phyloP scores from a whole-genome alignment of 1,140 invertebrate genomes.

The Mya arenaria region DNA sequence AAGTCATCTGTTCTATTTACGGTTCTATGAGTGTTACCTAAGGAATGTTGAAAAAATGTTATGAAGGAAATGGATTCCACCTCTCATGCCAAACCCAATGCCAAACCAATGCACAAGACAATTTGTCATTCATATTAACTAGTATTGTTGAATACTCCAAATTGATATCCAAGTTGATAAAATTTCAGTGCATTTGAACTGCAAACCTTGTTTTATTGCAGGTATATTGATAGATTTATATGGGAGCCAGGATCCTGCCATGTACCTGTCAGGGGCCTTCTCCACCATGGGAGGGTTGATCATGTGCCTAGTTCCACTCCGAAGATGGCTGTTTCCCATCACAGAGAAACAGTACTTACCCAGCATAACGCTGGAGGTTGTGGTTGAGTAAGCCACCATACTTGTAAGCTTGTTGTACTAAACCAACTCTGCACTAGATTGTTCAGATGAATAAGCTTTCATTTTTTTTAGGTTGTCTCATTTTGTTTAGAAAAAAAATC shows the following conservation, averaged over 20 bases:
- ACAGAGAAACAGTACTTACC: too few relatives aligned
- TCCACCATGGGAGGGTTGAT: constrained; percentile 14
- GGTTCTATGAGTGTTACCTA: too few relatives aligned
- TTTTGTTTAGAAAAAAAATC: too few relatives aligned
- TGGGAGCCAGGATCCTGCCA: constrained; percentile 2
- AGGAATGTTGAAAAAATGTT: neutral
- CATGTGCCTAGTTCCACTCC: constrained; percentile 30
- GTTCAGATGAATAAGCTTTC: too few relatives aligned
- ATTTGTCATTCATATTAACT: neutral
- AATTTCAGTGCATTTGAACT: neutral
- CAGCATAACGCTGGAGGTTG: too few relatives aligned
- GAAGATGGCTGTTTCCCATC: constrained; percentile 3
- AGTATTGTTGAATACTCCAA: neutral
- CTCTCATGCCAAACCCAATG: neutral
- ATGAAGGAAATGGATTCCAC: neutral
- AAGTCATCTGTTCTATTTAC: too few relatives aligned
- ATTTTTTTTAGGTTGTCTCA: too few relatives aligned
- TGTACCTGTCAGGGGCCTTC: constrained; percentile 37
- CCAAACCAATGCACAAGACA: neutral
- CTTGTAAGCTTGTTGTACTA: too few relatives aligned
- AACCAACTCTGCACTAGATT: too few relatives aligned
- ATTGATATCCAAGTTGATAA: neutral
- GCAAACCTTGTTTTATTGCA: neutral
- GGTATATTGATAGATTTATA: constrained; percentile 34
- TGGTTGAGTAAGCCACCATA: too few relatives aligned